A percentile compares a stretch with the other conserved stretches of the same genome.
phyloP scores from a whole-genome alignment of 2,113 vertebrate genomes.

The Formicarius rufipectus region DNA sequence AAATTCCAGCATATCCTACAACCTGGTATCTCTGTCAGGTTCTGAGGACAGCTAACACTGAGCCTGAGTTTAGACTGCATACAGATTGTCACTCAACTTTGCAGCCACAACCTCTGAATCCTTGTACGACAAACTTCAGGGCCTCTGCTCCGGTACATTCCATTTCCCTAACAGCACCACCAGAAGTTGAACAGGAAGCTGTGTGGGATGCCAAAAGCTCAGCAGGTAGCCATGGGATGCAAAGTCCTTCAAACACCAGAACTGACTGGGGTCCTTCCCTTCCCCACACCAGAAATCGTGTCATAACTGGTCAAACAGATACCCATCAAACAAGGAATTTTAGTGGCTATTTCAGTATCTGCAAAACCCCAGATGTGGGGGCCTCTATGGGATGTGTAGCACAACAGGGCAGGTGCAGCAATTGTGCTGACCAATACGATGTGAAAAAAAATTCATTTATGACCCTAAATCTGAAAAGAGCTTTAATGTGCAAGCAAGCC shows the following conservation, averaged over 20 bases:
- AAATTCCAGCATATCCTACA: not conserved
- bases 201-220: not conserved
- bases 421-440: not conserved
- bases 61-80: not conserved
- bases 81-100: not conserved
- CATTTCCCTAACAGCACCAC: not conserved
- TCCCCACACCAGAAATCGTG: not conserved
- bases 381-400: too few relatives aligned
- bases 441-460: not conserved
- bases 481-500: not conserved
- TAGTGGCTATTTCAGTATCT: not conserved
- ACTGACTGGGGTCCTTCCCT: accelerated
- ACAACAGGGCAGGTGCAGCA: not conserved
- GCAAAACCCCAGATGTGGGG: not conserved
- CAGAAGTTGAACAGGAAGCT: not conserved
- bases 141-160: not conserved
- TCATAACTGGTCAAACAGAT: not conserved
- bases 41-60: not conserved
- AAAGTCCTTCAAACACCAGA: not conserved
- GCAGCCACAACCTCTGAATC: not conserved
- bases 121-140: not conserved
- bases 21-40: not conserved
- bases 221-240: not conserved
- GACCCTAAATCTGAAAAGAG: not conserved
- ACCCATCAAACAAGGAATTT: not conserved